Evolutionary conservation across 2,113 vertebrate species (phyloP).

Genomic region (Mustela lutreola): DNA sequence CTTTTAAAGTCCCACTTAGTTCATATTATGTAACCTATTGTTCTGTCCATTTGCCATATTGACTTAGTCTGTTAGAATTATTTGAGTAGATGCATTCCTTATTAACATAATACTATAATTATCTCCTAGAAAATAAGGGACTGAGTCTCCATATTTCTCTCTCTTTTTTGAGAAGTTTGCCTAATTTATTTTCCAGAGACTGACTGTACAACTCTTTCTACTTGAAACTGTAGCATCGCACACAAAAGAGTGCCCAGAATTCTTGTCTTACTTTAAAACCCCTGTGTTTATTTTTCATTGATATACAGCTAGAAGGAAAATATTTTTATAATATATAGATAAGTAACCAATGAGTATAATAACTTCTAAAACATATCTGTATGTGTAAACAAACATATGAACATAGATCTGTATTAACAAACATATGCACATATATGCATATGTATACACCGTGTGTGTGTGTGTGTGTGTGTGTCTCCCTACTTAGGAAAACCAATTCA

Average conservation of each 20-base stretch:
- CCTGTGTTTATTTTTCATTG: neutral
- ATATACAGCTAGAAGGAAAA: neutral
- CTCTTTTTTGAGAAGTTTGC: neutral
- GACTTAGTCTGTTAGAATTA: neutral
- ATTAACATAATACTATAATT: neutral
- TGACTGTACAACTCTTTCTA: neutral
- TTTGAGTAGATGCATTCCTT: neutral
- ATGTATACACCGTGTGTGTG: neutral
- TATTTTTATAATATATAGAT: neutral
- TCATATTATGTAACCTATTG: neutral
- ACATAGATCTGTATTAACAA: neutral
- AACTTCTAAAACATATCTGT: neutral
- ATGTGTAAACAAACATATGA: neutral
- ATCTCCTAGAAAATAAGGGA: neutral
- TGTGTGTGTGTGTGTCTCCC: fast-evolving
- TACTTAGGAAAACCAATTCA: neutral
- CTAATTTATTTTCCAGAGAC: neutral
- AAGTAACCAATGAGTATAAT: neutral
- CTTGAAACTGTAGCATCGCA: neutral
- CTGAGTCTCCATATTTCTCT: neutral
- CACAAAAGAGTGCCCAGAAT: neutral
- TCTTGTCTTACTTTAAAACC: neutral
- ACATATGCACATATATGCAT: neutral
- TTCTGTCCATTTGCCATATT: neutral
- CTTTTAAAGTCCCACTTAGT: neutral